Evolutionary conservation across 1,140 invertebrate species (phyloP), one percentile per base, ranked within the genome.

Genomic region (Heliconius hewitsoni): DNA sequence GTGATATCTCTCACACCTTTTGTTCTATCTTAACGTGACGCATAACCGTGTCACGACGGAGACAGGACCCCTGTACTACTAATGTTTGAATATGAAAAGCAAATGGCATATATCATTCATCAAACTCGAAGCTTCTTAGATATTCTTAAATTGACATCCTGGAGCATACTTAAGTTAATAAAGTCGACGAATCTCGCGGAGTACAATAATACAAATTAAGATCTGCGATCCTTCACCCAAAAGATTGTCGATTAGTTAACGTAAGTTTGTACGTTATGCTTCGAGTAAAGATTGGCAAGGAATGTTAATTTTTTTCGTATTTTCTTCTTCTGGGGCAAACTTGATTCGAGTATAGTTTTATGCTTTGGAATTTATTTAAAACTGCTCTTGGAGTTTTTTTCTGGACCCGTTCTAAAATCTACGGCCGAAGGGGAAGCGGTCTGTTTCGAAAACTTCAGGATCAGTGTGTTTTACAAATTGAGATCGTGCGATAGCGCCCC

Each of bases 181-280:
- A n/a, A 57, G 23, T 18, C 55, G 55, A 57, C n/a, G 8, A 57
- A 57, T 57, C 55, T 57, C 55, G 55, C 55, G 55, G 55, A 57
- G 55, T 57, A 57, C 55, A n/a, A 57, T 52, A 19, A 18, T 8
- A 18, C 19, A 57, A n/a, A 11, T 23, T n/a, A 23, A n/a, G 8
- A 23, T 57, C 55, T 57, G n/a, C 19, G 9, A 9, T n/a, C 55
- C 55, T 57, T 23, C 18, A 57, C 55, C 55, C 55, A n/a, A 57
- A 57, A 57, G 55, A n/a, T 57, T 57, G n/a, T 57, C 55, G 55
- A 57, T 57, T 57, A 57, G 8, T 57, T 57, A 57, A 57, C 55
- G 6, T 57, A 57, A 57, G 19, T n/a, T 57, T 9, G 8, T 57
- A 27, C 23, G 3, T 30, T 13, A 57, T 9, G 3, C 11, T 66